Conservation (phyloP, 2,797 vertebrate species). For the Carcharodon carcharias region DNA sequence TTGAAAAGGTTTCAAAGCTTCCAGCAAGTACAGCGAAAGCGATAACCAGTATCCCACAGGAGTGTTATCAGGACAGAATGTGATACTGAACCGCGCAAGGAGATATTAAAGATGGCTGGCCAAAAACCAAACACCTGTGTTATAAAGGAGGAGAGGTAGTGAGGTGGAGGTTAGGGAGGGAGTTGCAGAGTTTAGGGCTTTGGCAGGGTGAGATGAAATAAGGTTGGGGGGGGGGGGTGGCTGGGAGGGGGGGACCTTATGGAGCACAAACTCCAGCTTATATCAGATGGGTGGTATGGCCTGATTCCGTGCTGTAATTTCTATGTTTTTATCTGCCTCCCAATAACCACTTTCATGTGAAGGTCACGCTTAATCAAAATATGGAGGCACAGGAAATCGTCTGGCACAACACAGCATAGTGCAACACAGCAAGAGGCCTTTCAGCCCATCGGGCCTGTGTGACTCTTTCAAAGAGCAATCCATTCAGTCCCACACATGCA, state of each 20-base stretch:
- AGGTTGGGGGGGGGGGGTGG: not conserved
- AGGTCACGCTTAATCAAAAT: not conserved
- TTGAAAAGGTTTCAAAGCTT: not conserved
- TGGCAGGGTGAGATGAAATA: not conserved
- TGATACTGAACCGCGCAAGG: not conserved
- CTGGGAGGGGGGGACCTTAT: too few species aligned
- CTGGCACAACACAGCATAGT: not conserved
- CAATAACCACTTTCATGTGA: not conserved
- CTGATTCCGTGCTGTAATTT: not conserved
- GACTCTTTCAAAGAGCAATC: not conserved
- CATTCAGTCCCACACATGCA: not conserved
- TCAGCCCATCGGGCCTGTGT: too few species aligned
- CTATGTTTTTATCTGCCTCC: not conserved
- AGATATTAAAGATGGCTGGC: not conserved
- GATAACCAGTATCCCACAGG: not conserved
- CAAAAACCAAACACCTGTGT: not conserved
- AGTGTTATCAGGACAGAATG: not conserved
- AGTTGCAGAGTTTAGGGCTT: not conserved
- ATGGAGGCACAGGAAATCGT: not conserved
- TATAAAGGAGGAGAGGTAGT: not conserved
- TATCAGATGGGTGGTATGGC: not conserved
- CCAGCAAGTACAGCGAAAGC: not conserved
- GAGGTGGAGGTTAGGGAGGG: too few species aligned
- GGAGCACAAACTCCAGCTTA: not conserved
- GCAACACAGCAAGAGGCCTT: not conserved